These are phyloP conservation scores for Drosophila saltans DNA, from an alignment of 1,140 invertebrate species.

Conservation along the genomic window DNA sequence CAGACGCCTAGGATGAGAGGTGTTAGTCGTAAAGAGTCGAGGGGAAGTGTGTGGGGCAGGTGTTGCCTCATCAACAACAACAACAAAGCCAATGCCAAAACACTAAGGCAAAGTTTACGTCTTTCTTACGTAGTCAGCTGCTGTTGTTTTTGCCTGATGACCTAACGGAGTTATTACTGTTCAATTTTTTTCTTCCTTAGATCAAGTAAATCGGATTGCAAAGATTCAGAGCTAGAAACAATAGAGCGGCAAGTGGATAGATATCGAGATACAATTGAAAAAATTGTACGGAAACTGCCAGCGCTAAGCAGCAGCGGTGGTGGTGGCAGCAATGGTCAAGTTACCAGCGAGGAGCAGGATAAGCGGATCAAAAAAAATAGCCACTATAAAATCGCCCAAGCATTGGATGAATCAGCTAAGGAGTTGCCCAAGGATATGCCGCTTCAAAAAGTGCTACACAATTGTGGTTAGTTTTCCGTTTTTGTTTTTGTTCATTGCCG, in stretches of 20 bases:
- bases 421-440: slow-evolving; percentile 85
- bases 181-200: slow-evolving; percentile 83
- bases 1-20: slow-evolving; percentile 22
- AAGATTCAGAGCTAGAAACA: slow-evolving; percentile 93
- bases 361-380: slow-evolving; percentile 87
- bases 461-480: slow-evolving; percentile 84
- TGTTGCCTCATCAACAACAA: slow-evolving; percentile 73
- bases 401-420: slow-evolving; percentile 85
- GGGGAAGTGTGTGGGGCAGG: slow-evolving; percentile 48
- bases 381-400: slow-evolving; percentile 85
- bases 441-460: slow-evolving; percentile 85
- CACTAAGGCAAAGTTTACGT: slow-evolving; percentile 43
- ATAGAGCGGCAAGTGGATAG: slow-evolving; percentile 95
- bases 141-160: slow-evolving; percentile 49
- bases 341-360: slow-evolving; percentile 88
- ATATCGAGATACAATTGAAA: slow-evolving; percentile 89
- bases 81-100: slow-evolving; percentile 55
- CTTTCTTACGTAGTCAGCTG: slow-evolving; percentile 37
- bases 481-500: slow-evolving; percentile 8
- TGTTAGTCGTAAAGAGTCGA: slow-evolving; percentile 30
- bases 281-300: slow-evolving; percentile 87
- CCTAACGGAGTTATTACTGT: slow-evolving; percentile 58
- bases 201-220: slow-evolving; percentile 88
- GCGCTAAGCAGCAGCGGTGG: slow-evolving; percentile 65
- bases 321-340: slow-evolving; percentile 54